phyloP scores from a whole-genome alignment of 2,888 invertebrate genomes.

The Agrilus cyanescens region DNA sequence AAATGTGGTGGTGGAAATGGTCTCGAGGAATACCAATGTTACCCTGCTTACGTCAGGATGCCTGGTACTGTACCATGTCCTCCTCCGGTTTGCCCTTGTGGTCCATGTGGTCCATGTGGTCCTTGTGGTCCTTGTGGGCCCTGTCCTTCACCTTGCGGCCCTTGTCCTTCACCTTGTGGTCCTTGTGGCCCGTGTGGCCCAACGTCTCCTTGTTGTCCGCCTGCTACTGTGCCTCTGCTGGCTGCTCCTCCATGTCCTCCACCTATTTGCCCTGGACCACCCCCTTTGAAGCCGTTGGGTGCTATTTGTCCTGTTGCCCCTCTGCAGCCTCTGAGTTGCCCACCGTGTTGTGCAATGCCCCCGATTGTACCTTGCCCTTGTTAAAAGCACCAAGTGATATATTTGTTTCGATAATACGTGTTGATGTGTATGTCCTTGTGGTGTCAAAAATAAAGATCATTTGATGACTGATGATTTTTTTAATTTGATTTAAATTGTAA shows the following conservation, averaged over 20 bases:
- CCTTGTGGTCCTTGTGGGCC: conserved; percentile 29
- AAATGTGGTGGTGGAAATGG: conserved; percentile 11
- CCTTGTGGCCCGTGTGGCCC: conserved; percentile 36
- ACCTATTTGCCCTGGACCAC: conserved; percentile 12
- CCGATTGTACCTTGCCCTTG: conserved; percentile 17
- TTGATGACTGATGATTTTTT: no score
- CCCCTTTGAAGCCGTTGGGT: conserved; percentile 14
- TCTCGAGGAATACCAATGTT: conserved; percentile 29
- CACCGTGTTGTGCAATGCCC: conserved; percentile 14
- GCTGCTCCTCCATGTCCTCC: conserved; percentile 13
- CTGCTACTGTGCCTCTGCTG: conserved; percentile 13
- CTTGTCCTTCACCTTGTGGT: conserved; percentile 32
- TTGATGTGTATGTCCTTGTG: no score
- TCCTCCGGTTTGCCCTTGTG: conserved; percentile 30
- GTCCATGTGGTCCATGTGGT: conserved; percentile 35
- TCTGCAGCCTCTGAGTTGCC: conserved; percentile 7
- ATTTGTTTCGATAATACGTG: no score
- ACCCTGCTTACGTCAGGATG: conserved; percentile 18
- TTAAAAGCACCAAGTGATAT: conserved; percentile 3
- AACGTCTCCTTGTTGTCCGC: conserved; percentile 15
- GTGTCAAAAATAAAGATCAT: no score
- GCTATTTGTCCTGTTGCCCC: conserved; percentile 13
- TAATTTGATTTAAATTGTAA: no score
- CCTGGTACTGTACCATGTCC: conserved; percentile 10
- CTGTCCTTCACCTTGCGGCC: conserved; percentile 11